Conservation (phyloP, 2,888 invertebrate species). For the Melinaea menophilus region DNA sequence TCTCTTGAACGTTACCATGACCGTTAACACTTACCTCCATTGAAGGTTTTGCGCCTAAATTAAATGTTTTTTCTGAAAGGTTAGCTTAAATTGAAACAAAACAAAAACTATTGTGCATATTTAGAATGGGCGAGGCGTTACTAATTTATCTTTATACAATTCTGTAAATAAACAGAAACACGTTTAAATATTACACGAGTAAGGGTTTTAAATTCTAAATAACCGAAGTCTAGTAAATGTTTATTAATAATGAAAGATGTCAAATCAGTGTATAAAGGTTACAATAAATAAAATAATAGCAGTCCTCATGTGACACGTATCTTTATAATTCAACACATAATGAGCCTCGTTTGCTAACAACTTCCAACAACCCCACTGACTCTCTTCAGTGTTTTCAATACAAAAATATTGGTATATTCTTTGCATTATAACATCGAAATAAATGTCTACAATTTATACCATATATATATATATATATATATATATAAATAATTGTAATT, state of each 20-base stretch:
- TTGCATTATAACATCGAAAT: no score
- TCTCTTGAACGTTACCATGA: constrained; percentile 20
- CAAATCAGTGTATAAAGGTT: background rate
- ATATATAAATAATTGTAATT: no score
- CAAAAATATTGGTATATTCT: background rate
- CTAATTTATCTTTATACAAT: no score
- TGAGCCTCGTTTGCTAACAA: background rate
- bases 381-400: background rate
- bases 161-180: no score
- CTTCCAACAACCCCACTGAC: background rate
- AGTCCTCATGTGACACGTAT: background rate
- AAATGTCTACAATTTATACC: no score
- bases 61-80: constrained; percentile 1
- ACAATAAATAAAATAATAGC: background rate
- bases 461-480: no score
- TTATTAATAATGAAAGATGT: background rate
- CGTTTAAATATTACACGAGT: no score
- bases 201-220: background rate
- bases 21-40: constrained; percentile 9
- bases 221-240: background rate
- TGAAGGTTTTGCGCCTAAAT: constrained; percentile 1
- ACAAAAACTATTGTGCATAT: background rate
- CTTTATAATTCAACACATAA: constrained; percentile 5
- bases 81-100: background rate
- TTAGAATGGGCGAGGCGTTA: no score